Evolutionary conservation across 2,113 vertebrate species (phyloP).

Genomic region (Amazona guildingii): DNA sequence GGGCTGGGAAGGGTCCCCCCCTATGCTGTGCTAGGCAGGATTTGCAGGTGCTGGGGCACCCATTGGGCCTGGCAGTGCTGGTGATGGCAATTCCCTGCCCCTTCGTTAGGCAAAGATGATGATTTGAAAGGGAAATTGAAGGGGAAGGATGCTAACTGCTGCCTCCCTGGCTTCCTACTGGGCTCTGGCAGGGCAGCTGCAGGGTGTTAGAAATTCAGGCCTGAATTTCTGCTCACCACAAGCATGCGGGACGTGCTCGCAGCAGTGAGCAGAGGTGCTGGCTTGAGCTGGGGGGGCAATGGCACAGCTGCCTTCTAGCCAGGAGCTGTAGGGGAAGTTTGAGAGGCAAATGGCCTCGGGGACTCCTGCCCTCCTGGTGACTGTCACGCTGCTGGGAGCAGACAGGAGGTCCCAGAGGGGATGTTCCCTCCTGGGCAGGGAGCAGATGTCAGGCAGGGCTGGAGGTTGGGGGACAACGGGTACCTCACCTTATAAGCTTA

Average conservation of each 20-base stretch:
- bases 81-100: not conserved
- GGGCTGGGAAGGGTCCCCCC: not conserved
- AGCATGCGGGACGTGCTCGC: too few species aligned
- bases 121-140: not conserved
- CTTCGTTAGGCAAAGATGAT: not conserved
- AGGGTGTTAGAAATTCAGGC: not conserved
- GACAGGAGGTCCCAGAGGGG: not conserved
- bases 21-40: fast-evolving
- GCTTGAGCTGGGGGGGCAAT: not conserved
- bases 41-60: not conserved
- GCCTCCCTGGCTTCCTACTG: not conserved
- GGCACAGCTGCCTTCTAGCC: not conserved
- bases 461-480: not conserved
- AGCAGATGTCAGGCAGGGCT: not conserved
- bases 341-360: not conserved
- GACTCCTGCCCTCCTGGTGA: not conserved
- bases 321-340: fast-evolving
- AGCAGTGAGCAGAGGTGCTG: not conserved
- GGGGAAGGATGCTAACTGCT: not conserved
- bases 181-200: too few species aligned
- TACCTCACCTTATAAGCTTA: not conserved
- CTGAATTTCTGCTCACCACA: not conserved
- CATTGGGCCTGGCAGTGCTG: not conserved
- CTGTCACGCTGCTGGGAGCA: not conserved
- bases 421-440: not conserved